Evolutionary conservation across 2,797 vertebrate genomes (phyloP), one percentile per base, ranked within the genome.

Genomic region (Labroides dimidiatus): DNA sequence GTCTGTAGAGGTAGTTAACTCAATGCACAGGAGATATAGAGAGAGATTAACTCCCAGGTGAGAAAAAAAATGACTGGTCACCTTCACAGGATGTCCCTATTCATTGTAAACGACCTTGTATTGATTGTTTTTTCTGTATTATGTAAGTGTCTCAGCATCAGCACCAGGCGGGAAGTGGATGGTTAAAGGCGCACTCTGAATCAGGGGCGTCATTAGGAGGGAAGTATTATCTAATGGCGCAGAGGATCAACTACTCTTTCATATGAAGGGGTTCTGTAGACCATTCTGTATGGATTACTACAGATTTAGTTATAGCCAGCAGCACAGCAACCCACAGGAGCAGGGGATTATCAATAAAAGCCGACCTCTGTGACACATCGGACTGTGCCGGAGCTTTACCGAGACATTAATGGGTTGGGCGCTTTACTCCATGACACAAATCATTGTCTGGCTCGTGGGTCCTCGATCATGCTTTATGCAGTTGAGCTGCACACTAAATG

Each of bases 141-240:
- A 74, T 4, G 13, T 51, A 81, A 84, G 66, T 49, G 51, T 61
- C 44, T 79, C 36, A 55, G 64, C 75, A 37, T 27, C 27, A 24
- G 39, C 58, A 69, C 21, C 37, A 43, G 27, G 5, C 48, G 69
- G 20, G 39, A 43, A 39, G 63, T 36, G 21, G 27, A 24, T 23
- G 60, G 70, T 44, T 49, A 20, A 52, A 60, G 52, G 58, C 61
- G 21, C 53, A 45, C 57, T 65, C 51, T 55, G 56, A 64, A 75
- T 69, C 65, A 33, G 44, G 47, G 57, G 60, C 1, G 9, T 76
- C 59, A 75, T 84, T 71, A 77, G 59, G 73, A 67, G 41, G 74
- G 81, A 67, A 64, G 51, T 81, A 81, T 89, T 87, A 90, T 86
- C 78, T 88, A 84, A 86, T 84, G 53, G 74, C 59, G 61, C 47